Evolutionary conservation across 2,797 vertebrate genomes (phyloP), one percentile per base, ranked within the genome.

Genomic region (Spea hammondii): DNA sequence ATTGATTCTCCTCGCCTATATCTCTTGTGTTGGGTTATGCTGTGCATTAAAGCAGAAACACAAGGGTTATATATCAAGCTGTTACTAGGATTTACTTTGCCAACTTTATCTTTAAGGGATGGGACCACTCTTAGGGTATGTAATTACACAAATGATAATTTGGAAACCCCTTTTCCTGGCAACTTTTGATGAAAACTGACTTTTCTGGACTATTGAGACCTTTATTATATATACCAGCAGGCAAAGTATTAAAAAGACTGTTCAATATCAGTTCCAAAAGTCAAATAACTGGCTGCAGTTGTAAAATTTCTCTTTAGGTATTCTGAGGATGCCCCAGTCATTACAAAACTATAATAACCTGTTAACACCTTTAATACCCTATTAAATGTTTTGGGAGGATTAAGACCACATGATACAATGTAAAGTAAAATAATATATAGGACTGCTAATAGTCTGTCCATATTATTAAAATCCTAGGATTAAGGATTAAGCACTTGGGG

Each of bases 31-130:
- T 77, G 62, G 72, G 69, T 81, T 72, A 77, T 72, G 54, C 62
- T 66, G 45, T 72, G 64, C 8, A 59, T 54, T 47, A 67, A 73
- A 10, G 47, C 69, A 76, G 17, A 68, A 57, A 67, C 76, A 77
- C 72, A 72, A 62, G 72, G 70, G 64, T 70, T 67, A 54, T 69
- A 44, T 17, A 9, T 17, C 69, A 67, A 59, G 64, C 79, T 76
- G 74, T 72, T 62, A 81, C 54, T 76, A 81, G n/a, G 65, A 77
- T 81, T 77, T 76, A 67, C 68, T 76, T 71, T 65, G 69, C 45
- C 54, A 45, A 76, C 67, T 70, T 71, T 62, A 67, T 65, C 70
- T 80, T 76, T 65, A 79, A 44, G 59, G 62, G 65, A 48, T 62
- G 53, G 13, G 59, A 66, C 69, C 71, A 65, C 72, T 72, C 64